phyloP scores from a whole-genome alignment of 2,888 invertebrate genomes.

The Hemistola chrysoprasaria region DNA sequence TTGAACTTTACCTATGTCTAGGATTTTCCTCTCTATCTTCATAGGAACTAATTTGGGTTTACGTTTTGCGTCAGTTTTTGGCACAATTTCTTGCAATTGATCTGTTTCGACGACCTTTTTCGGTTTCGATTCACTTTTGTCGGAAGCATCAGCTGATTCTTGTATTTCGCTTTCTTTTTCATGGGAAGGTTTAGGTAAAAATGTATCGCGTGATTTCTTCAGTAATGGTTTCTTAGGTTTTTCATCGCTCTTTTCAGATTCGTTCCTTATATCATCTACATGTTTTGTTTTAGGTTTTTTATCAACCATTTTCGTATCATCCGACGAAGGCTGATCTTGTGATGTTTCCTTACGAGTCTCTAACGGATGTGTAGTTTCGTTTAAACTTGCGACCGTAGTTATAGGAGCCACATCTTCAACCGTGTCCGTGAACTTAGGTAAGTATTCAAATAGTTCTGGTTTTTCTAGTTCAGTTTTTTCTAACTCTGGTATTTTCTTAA shows the following conservation, averaged over 20 bases:
- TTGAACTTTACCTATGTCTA: constrained; percentile 84
- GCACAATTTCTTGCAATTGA: constrained; percentile 6
- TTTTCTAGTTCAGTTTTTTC: constrained; percentile 78
- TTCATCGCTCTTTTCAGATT: constrained; percentile 11
- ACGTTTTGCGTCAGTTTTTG: constrained; percentile 41
- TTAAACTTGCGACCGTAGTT: too few species aligned
- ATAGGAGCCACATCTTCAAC: not conserved
- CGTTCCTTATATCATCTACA: constrained; percentile 22
- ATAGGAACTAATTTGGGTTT: constrained; percentile 72
- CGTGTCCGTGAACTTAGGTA: constrained; percentile 22
- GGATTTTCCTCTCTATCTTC: constrained; percentile 84
- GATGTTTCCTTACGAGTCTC: not conserved
- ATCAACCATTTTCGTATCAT: constrained; percentile 14
- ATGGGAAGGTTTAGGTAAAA: not conserved
- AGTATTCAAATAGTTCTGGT: constrained; percentile 51
- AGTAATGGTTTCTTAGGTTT: constrained; percentile 14
- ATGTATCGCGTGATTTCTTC: constrained; percentile 1
- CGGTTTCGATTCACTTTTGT: not conserved
- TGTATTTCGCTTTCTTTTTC: not conserved
- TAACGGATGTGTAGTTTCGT: too few species aligned
- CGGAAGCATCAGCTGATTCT: not conserved
- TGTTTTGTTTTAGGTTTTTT: constrained; percentile 41
- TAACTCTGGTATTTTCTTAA: constrained; percentile 74
- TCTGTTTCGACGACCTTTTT: not conserved
- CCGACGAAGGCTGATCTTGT: not conserved